Conservation (phyloP, 1,140 invertebrate genomes). For the Monomorium pharaonis region DNA sequence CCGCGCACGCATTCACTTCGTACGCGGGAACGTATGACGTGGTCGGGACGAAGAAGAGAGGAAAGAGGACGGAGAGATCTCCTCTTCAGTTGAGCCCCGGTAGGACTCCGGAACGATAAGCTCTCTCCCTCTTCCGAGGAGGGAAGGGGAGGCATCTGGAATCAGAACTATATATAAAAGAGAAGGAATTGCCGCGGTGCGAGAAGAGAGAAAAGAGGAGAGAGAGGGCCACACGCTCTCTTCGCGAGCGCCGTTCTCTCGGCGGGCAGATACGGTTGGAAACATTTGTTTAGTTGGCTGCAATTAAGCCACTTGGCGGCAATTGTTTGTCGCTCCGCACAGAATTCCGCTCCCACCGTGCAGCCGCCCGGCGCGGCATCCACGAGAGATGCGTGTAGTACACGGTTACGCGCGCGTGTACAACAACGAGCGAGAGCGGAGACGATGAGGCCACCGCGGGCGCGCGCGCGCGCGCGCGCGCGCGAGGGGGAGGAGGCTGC, state of each 20-base stretch:
- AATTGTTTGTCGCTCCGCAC: conserved; percentile 86
- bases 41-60: conserved; percentile 24
- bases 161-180: conserved; percentile 30
- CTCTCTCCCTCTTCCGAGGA: neutral
- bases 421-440: neutral
- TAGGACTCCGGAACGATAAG: conserved; percentile 42
- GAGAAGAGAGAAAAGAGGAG: neutral
- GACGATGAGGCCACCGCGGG: conserved; percentile 33
- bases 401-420: conserved; percentile 56
- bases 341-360: conserved; percentile 84
- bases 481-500: too few species aligned
- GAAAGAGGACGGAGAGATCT: neutral
- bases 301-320: conserved; percentile 86
- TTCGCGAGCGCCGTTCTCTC: conserved; percentile 35
- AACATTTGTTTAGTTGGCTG: conserved; percentile 85
- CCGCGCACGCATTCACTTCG: neutral
- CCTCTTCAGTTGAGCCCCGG: neutral
- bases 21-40: neutral
- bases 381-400: conserved; percentile 50
- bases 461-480: too few species aligned
- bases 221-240: conserved; percentile 16
- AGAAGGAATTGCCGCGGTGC: conserved; percentile 24
- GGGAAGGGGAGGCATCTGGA: neutral
- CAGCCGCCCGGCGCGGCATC: conserved; percentile 37
- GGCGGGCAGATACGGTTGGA: conserved; percentile 68